Base-by-base conservation (phyloP, 2,797 vertebrate species). In the Hoplostethus atlanticus region DNA sequence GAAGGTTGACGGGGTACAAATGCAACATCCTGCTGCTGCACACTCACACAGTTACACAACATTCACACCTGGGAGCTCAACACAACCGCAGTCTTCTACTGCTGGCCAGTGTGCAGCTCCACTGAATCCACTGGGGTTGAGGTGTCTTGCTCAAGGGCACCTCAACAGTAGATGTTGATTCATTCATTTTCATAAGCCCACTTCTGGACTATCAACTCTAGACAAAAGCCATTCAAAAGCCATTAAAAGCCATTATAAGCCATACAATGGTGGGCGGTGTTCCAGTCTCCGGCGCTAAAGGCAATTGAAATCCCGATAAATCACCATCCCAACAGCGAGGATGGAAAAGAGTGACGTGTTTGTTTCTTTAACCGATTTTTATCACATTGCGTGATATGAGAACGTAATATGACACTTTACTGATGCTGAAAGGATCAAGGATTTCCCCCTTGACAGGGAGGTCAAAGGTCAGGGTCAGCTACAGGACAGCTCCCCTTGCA, bases 1-100 rank as follows among this genome's bases (percentile, higher is more conserved):
- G 50, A 42, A 40, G 66, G 63, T 80, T 68, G 78, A 81, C 68
- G 64, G 62, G 79, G 79, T 64, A 51, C 28, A 17, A 11, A 60
- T 60, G 13, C 13, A 15, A 15, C 16, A n/a, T 4, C 46, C 46
- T 16, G 46, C 46, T 16, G 46, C 46, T 47, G 16, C 46, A 47
- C 16, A 2, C 46, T 15, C 15, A 16, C 42, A 15, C 46, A 47
- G 13, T 16, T 47, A 15, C 46, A 15, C 21, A 15, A 47, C 46
- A 15, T 47, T 47, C 13, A 4, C 13, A 47, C 13, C 16, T 47
- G 1, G 7, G 15, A 47, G 13, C 46, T 47, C 13, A 15, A 47
- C 15, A 47, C 13, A 5, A 16, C 46, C 3, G 15, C 16, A 16
- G 13, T 44, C 13, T 4, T 44, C 42, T 13, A 44, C 44, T 42